Evolutionary conservation across 2,888 invertebrate genomes (phyloP), one percentile per base, ranked within the genome.

Genomic region (Lampropteryx suffumata): DNA sequence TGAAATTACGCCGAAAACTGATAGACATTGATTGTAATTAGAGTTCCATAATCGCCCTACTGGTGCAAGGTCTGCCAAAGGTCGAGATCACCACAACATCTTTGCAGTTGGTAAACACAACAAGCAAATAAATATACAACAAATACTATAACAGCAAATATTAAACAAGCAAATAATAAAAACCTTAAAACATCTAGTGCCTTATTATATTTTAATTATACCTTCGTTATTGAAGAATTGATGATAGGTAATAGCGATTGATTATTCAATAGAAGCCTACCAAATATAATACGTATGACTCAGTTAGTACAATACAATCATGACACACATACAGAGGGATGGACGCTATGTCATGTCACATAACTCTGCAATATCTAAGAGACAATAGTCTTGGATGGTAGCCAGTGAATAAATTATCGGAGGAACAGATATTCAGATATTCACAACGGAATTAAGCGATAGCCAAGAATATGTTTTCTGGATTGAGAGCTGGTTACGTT

Each of bases 341-440:
- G 10, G 48, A 41, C 32, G 44, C 41, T 41, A 53, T 45, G 53
- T 55, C 42, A 54, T 55, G 44, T 47, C 37, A 26, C 43, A 35
- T 41, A 29, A 49, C 50, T 53, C 55, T 21, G 51, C 40, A 54
- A 43, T 59, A 49, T 29, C 37, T 56, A 49, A 49, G 55, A n/a
- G 53, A 57, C 55, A 71, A 65, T 51, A 55, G 55, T 50, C 62
- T 75, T 80, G 82, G 79, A 79, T 57, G 55, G 27, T 64, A 64
- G 78, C 80, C 82, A 81, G 69, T 66, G 73, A 72, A 74, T 76
- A 73, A 61, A 71, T 78, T 73, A 76, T 57, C 60, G 50, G 44
- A 54, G 26, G 36, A 55, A 48, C 50, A 59, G 34, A 42, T 37
- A 42, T 43, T 39, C 39, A 43, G 34, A 43, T 43, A 34, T 41